Base-by-base conservation (phyloP, 2,888 invertebrate species). In the Micoletzkya japonica region DNA sequence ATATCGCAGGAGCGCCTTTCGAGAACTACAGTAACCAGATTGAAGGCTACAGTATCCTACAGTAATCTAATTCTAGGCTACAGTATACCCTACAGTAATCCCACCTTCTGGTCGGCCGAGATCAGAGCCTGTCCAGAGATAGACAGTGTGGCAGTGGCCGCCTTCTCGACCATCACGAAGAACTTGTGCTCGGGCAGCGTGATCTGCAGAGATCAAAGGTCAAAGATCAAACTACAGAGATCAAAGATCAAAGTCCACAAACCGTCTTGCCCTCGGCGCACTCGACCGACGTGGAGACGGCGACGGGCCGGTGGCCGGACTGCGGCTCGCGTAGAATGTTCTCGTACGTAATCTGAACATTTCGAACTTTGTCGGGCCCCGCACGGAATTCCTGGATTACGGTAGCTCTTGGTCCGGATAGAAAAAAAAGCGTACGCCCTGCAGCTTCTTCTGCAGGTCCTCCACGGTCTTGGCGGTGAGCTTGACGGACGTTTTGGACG, bases 261-360 rank as follows among this genome's bases (percentile, higher is more conserved):
- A 75, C 70, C 61, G 72, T 75, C 72, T 77, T 77, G 66, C 75
- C 75, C 14, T 70, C 76, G 36, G 73, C 74, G 70, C 81, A 92
- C 90, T 89, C 90, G 78, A 94, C 91, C 72, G 91, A 91, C 3
- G 94, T 93, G 56, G 91, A 90, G 20, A 95, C 89, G 78, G 91
- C 90, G 82, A 94, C 90, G 85, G 93, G 94, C 32, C 97, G 89
- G 4, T 95, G 89, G 4, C 96, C 97, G 4, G 95, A 94, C n/a
- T 95, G 95, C 24, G 96, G 95, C 88, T 92, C 93, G 81, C 92
- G 91, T 71, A 95, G 90, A 20, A 92, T 91, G 87, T 97, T 97
- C 10, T 92, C 91, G 87, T 97, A 97, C 64, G 94, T 92, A 78
- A 97, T 85, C 67, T 73, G 59, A 57, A 72, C 2, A 10, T 24